Evolutionary conservation across 2,888 invertebrate species (phyloP).

Genomic region (Belgica antarctica): DNA sequence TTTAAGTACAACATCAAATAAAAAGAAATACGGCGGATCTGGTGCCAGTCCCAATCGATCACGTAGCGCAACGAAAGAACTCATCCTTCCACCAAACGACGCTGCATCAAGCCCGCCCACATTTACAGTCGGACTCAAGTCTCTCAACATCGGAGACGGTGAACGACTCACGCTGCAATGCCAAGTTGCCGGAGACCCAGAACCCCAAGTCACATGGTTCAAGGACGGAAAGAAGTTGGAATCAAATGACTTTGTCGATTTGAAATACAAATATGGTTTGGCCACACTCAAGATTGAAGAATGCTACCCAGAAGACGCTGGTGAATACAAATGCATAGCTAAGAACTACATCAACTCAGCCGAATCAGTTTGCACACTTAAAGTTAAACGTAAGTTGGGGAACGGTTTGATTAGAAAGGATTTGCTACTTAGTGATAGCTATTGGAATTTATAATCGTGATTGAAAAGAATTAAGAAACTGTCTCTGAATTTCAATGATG

Average conservation of each 20-base stretch:
- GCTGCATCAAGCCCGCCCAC: constrained; percentile 78
- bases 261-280: constrained; percentile 87
- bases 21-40: constrained; percentile 65
- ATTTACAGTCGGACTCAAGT: constrained; percentile 66
- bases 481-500: constrained; percentile 34
- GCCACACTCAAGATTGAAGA: constrained; percentile 87
- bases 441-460: no score
- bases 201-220: constrained; percentile 86
- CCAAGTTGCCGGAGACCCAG: constrained; percentile 87
- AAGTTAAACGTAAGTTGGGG: constrained; percentile 80
- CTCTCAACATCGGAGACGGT: constrained; percentile 81
- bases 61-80: constrained; percentile 84
- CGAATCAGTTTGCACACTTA: constrained; percentile 80
- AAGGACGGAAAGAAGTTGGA: constrained; percentile 75
- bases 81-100: constrained; percentile 81
- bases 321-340: constrained; percentile 84
- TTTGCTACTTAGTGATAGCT: no score
- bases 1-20: constrained; percentile 57
- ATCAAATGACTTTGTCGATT: constrained; percentile 81
- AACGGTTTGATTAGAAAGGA: no score
- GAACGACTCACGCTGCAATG: constrained; percentile 78
- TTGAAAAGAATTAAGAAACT: no score
- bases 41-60: constrained; percentile 76
- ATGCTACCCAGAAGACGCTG: constrained; percentile 94
- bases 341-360: constrained; percentile 85